Conservation (phyloP, 2,113 vertebrate species). For the Lontra canadensis region DNA sequence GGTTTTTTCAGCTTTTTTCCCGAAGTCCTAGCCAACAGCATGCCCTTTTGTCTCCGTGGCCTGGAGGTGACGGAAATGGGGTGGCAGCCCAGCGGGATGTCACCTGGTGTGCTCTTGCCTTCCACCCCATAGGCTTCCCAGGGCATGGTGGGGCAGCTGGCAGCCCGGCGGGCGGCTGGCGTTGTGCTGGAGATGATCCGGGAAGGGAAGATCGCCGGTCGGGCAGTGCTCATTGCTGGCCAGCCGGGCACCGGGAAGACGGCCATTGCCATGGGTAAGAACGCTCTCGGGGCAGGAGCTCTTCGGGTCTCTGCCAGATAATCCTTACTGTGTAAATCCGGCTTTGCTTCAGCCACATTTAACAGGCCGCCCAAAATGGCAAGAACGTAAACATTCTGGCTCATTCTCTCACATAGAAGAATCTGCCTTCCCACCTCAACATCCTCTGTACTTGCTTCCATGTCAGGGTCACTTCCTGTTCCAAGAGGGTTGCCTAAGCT, state of each 20-base stretch:
- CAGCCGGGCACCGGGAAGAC: slow-evolving; percentile 96
- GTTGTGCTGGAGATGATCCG: slow-evolving; percentile 96
- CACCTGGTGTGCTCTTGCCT: rapidly evolving
- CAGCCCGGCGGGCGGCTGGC: slow-evolving; percentile 91
- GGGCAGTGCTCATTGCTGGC: slow-evolving; percentile 92
- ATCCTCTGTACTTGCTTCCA: background rate
- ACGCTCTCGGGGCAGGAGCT: rapidly evolving
- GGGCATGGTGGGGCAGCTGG: slow-evolving; percentile 96
- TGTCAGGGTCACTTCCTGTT: background rate
- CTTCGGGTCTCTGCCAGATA: background rate
- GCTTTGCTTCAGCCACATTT: background rate
- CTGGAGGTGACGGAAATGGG: background rate
- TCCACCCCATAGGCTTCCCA: slow-evolving; percentile 89
- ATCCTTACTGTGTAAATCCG: background rate
- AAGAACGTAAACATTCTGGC: too few species aligned
- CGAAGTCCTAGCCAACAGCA: background rate
- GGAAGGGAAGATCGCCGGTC: slow-evolving; percentile 95
- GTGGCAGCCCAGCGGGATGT: background rate
- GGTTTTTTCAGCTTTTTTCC: background rate
- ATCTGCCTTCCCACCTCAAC: background rate
- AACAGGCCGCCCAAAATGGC: too few species aligned
- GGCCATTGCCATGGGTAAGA: slow-evolving; percentile 94
- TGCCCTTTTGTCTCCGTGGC: background rate
- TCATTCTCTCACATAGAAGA: background rate
- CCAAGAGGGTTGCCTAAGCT: background rate